Base-by-base conservation (phyloP, 1,140 invertebrate species). In the Megathymus violae region DNA sequence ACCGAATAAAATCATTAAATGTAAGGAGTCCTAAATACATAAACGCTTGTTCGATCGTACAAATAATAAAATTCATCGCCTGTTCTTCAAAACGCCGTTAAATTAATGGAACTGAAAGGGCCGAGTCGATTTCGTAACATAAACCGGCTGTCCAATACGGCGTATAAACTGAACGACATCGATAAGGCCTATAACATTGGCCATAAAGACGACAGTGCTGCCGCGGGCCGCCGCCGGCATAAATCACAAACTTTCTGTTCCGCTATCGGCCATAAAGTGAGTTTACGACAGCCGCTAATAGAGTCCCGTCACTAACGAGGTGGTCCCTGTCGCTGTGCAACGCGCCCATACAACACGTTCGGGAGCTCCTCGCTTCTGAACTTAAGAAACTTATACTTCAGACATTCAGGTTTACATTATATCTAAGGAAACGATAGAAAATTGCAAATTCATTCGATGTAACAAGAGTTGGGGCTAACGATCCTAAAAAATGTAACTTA, bases 191-290 rank as follows among this genome's bases (percentile, higher is more conserved):
- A 65, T 59, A 56, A 65, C 58, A 54, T 51, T 41, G 52, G 46
- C 63, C 63, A 65, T 65, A 59, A 65, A 65, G 56, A 41, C 62
- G 46, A 40, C 50, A 52, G 50, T 40, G 50, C 50, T 52, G 50
- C 50, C 17, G 50, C 50, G 50, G 34, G 22, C 22, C 11, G 36
- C 50, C 19, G 19, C 19, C 19, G 31, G 46, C 46, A 72, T 74
- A 79, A 79, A 79, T 79, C 74, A 79, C 56, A 74, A 76, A 79
- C 69, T 76, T 70, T 65, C 61, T 68, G 71, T 41, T 50, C 59
- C 52, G 60, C 74, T 72, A 74, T 79, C 67, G 73, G 60, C 64
- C 66, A 78, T 75, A 75, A 79, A 76, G 63, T 69, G 46, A 36
- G 52, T 76, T 79, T 76, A 79, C 74, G 76, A 76, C 50, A 46